Percentiles rank a stretch among this genome's conserved stretches.
Conservation (phyloP, 2,888 invertebrate species). For the Rotaria socialis region DNA sequence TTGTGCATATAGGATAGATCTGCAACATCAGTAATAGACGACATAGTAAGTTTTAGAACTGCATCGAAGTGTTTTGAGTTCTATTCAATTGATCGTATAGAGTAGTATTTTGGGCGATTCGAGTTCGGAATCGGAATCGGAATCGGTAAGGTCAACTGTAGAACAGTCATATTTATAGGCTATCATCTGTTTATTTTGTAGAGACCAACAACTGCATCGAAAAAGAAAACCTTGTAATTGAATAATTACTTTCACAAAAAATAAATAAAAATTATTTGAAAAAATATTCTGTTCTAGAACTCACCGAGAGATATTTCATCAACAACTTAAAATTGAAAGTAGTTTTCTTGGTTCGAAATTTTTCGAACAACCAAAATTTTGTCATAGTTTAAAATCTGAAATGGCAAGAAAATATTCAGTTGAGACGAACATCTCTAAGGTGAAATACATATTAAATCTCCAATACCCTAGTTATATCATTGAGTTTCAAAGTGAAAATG, state of each 20-base stretch:
- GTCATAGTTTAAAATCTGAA: neutral
- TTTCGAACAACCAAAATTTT: neutral
- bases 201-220: neutral
- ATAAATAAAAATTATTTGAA: neutral
- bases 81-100: neutral
- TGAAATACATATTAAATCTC: neutral
- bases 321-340: neutral
- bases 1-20: too few species aligned
- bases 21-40: too few species aligned
- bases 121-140: too few species aligned
- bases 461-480: neutral
- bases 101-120: neutral
- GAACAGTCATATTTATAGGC: too few species aligned
- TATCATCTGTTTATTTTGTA: neutral
- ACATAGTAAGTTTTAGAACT: neutral
- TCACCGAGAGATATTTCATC: neutral
- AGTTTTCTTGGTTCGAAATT: neutral
- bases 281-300: neutral
- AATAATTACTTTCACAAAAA: neutral
- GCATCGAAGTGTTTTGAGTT: neutral
- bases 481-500: neutral
- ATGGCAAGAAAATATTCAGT: neutral
- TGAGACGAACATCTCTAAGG: neutral
- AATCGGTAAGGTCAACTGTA: neutral
- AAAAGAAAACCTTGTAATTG: neutral